phyloP scores from a whole-genome alignment of 2,113 vertebrate genomes.

The Notarius quadriscutis region DNA sequence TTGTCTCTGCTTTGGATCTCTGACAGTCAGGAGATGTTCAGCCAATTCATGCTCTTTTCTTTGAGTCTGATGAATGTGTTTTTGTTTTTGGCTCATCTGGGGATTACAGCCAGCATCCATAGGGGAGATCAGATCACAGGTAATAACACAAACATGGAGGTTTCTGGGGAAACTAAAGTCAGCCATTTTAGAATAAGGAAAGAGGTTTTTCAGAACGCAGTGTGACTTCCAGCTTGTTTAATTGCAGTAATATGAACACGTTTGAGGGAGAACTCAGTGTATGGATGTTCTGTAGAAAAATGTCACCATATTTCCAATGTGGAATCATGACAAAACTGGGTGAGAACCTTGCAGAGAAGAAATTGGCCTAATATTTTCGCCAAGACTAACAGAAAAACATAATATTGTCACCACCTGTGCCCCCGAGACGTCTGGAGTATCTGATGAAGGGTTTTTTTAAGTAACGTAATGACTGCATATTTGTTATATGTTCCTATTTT shows the following conservation, averaged over 20 bases:
- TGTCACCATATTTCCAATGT: neutral
- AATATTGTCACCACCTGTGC: too few relatives aligned
- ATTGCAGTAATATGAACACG: neutral
- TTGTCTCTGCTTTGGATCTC: conserved; percentile 1
- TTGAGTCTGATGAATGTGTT: neutral
- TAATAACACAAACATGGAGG: neutral
- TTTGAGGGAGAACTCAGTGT: too few relatives aligned
- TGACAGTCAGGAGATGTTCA: neutral
- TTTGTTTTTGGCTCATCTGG: neutral
- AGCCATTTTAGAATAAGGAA: neutral
- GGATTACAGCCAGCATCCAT: neutral
- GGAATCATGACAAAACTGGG: neutral
- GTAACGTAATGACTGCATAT: neutral
- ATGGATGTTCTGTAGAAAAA: neutral
- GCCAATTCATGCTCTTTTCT: neutral
- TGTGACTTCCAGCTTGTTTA: neutral
- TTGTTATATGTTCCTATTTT: too few relatives aligned
- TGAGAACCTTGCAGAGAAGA: neutral
- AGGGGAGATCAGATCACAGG: conserved; percentile 1
- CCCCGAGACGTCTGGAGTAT: neutral
- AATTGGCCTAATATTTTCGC: neutral
- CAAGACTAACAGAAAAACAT: neutral
- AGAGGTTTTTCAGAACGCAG: neutral
- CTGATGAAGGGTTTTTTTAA: neutral
- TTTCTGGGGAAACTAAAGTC: neutral